Base-by-base conservation (phyloP, 2,113 vertebrate species). In the Dicrurus megarhynchus region DNA sequence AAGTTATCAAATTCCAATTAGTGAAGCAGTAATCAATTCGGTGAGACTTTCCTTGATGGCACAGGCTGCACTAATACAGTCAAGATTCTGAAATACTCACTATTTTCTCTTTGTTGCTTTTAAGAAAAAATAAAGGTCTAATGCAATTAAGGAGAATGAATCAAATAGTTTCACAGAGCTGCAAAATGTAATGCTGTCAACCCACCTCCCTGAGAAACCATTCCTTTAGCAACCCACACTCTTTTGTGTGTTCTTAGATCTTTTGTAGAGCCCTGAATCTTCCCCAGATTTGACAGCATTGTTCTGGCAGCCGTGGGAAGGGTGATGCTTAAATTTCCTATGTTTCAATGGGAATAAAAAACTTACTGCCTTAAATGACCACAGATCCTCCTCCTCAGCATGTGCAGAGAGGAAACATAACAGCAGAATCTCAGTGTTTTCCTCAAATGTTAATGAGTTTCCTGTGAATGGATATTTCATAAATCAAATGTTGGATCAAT, bases 111-210 rank as follows among this genome's bases (percentile, higher is more conserved):
- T 85, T 86, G 35, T 60, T 84, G 87, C 78, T 92, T 75, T 84
- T 81, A 68, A 84, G 74, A 78, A 70, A 27, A 90, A 94, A 82
- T 20, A 39, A 70, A 82, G 53, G 61, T 68, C 42, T 87, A 81
- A 85, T 47, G 77, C 69, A 59, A 24, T 91, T 92, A 83, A 84
- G 71, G 50, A 94, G 84, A 96, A 93, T 95, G 49, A 97, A 93
- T 95, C 74, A 93, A 96, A 68, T 52, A 46, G 78, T 65, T 90
- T 93, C 78, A 78, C 15, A 52, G 44, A 84, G 53, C 69, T 88
- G 55, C 50, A 93, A 83, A 90, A 90, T 41, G 49, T 63, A 87
- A 77, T 39, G 64, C 85, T 96, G 81, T 70, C 82, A 87, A 47
- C 90, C 89, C 71, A 96, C 90, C 50, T 87, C 50, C 63, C 91